Base-by-base conservation (phyloP, 1,140 invertebrate genomes). In the Apis florea region DNA sequence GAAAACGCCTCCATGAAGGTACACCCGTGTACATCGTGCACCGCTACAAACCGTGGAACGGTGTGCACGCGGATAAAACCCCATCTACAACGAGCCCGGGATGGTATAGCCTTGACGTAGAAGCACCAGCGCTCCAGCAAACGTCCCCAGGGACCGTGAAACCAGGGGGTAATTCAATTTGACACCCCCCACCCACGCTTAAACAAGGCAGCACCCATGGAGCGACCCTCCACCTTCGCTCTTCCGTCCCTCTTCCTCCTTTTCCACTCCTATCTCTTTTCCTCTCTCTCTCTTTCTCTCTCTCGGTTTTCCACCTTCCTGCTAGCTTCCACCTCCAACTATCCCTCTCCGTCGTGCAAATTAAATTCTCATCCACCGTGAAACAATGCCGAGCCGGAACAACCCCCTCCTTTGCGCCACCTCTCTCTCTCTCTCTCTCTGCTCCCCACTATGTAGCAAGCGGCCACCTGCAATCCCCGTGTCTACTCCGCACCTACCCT, bases 301-400 rank as follows among this genome's bases (percentile, higher is more conserved):
- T 1, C 2, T 21, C 19, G 4, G 31, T 40, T 40, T 40, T 40
- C 56, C 19, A n/a, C 21, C 17, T 58, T 2, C 19, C 21, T 9
- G 15, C 8, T 6, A 40, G 31, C 56, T 21, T 5, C 31, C 19
- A 70, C 40, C 58, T 63, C n/a, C 12, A 15, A 61, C 13, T 61
- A 6, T 61, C 59, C 24, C 47, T 78, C 83, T 85, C 77, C 71
- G 84, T 84, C 79, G 72, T 26, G 89, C 91, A 93, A 93, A 92
- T 93, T 93, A 93, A 93, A 93, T 93, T 93, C 92, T 93, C 92
- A 93, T 93, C 92, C 92, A 93, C 90, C 92, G 92, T 93, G 92
- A 93, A 93, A 93, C 92, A 93, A 92, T 93, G 92, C 90, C 83
- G 87, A 90, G 83, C 82, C 88, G 85, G 85, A 88, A 87, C 87